Base-by-base conservation (phyloP, 1,140 invertebrate species). In the Spodoptera litura region DNA sequence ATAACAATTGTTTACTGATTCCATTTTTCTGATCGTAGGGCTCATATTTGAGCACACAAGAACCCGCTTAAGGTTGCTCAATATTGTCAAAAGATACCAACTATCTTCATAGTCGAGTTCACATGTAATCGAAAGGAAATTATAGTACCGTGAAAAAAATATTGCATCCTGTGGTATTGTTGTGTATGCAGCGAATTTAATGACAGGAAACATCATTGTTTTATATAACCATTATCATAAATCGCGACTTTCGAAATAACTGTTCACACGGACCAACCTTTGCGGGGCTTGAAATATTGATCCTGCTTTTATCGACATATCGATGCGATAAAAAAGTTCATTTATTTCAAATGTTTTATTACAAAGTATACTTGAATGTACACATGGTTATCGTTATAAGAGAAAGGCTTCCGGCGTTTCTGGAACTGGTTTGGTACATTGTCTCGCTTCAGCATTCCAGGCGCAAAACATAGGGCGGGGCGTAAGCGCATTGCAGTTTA, bases 381-480 rank as follows among this genome's bases (percentile, higher is more conserved):
- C 73, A 75, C 49, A 75, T 75, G 59, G 59, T 52, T 74, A 61
- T 68, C 44, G 64, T 49, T 64, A 73, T 73, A 80, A 87, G 85
- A 87, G 86, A 89, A 88, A 89, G 87, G 87, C 88, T 89, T 89
- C 88, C 87, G 88, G 88, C 87, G 85, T 87, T 85, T 89, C 80
- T 87, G 72, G 70, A 88, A 88, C 88, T 82, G 86, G 88, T 90
- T 87, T 82, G 25, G 62, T 77, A 71, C 61, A 81, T 79, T 72
- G 78, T 82, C 84, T 82, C 80, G 52, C 59, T 82, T 76, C 66
- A 73, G 68, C 78, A 58, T 68, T 80, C 78, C 71, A 72, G 79
- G 68, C 73, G 73, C 73, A 80, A 83, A 80, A 66, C 71, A 79
- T 15, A 74, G 59, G 58, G 73, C 73, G 58, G 56, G 73, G 73